Conservation (phyloP, 2,888 invertebrate species). For the Heliconius cydno region DNA sequence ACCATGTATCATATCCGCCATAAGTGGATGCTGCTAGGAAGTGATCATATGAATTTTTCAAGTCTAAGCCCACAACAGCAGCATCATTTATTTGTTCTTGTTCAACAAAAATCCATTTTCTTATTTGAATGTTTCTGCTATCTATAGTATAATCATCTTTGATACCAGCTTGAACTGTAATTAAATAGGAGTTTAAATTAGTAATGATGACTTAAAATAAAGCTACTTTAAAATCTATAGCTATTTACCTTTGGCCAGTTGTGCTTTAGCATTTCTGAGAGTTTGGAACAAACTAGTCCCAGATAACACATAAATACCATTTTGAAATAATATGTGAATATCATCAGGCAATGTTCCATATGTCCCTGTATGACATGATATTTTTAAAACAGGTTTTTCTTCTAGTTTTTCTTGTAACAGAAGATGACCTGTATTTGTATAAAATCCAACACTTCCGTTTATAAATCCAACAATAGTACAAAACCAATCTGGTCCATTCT, state of each 20-base stretch:
- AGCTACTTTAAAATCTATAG: constrained; percentile 8
- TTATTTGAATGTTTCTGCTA: constrained; percentile 87
- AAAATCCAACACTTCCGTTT: constrained; percentile 93
- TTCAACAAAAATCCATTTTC: constrained; percentile 94
- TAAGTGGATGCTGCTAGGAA: constrained; percentile 90
- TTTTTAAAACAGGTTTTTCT: constrained; percentile 88
- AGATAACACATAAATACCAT: constrained; percentile 88
- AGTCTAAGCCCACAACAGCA: constrained; percentile 88
- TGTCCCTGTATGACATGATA: constrained; percentile 89
- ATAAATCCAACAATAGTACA: constrained; percentile 94
- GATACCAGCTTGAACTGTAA: constrained; percentile 86
- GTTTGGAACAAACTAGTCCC: constrained; percentile 92
- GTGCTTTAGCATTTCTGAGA: constrained; percentile 89
- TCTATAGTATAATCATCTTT: constrained; percentile 80
- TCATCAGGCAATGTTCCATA: constrained; percentile 85
- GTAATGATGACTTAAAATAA: not conserved
- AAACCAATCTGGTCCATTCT: constrained; percentile 95
- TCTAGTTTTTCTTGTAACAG: constrained; percentile 93
- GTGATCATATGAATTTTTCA: constrained; percentile 93
- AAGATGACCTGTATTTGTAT: constrained; percentile 93
- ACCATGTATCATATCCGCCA: constrained; percentile 87
- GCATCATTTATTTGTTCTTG: constrained; percentile 90
- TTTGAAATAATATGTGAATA: constrained; percentile 89
- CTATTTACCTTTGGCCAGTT: constrained; percentile 88
- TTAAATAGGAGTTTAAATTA: constrained; percentile 46